Base-by-base conservation (phyloP, 92 coral and sea anemone genomes). In the Galaxea fascicularis region DNA sequence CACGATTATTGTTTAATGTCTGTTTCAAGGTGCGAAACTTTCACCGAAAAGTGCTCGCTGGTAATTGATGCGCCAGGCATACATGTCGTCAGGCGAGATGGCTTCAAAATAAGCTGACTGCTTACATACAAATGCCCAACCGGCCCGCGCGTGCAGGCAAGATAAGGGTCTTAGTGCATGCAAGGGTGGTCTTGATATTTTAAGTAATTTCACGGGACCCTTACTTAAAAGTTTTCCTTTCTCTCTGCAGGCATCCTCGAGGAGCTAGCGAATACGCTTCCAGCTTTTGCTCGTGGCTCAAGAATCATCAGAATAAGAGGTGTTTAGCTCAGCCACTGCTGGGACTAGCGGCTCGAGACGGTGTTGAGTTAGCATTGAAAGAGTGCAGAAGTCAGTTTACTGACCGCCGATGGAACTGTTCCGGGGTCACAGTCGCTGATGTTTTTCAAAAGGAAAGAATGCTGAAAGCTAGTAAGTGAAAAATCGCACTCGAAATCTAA, bases 381-480 rank as follows among this genome's bases (percentile, higher is more conserved):
- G 96, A 94, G 88, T 96, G 98, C 35, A 86, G 91, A 65, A 89
- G 70, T 10, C 96, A 88, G 45, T 96, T 96, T 86, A 86, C 71
- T 10, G 87, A 89, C 29, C 94, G 86, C 28, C 88, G 94, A 20
- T 96, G 98, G 98, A 96, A 96, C 52, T 96, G 98, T 69, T 90
- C 98, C 4, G 96, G 98, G 0, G 75, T 96, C 16, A 96, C 91
- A 22, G 74, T 87, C 68, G 91, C 92, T n/a, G 92, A 94, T 24
- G 95, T 96, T 17, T 94, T 96, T 75, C 87, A 86, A 65, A 91
- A 85, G 18, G 65, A 76, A 20, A 95, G 98, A 70, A 90, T 96
- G 64, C 85, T 96, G 60, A 88, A 82, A 67, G 90, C 92, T 78
- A 80, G 98, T 96, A 74, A 93, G 94, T 81, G 11, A 27, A 17